Percentiles rank a stretch among this genome's conserved stretches.
These are phyloP conservation scores for Falco naumanni DNA, from an alignment of 2,797 vertebrate species.

Conservation along the genomic window DNA sequence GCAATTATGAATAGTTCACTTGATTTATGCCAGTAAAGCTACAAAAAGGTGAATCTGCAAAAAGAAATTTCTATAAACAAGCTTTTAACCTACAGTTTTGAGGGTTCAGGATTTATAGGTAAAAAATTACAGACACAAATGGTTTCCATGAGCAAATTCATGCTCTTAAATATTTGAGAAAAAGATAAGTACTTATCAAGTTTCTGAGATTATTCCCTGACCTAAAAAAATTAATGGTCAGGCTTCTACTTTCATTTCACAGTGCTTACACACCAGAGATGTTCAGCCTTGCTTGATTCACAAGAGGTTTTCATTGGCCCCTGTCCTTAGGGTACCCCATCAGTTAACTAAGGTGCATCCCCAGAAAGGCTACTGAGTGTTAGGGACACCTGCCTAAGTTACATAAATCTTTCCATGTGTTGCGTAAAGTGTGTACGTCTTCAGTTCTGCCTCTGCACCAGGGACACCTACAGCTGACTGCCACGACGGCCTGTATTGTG, in stretches of 20 bases:
- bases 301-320: background rate
- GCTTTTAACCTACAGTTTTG: background rate
- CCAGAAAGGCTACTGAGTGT: background rate
- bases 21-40: background rate
- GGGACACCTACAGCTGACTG: background rate
- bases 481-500: too few relatives aligned
- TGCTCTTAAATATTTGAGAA: fast-evolving
- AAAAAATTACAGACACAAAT: background rate
- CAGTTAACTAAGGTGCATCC: background rate
- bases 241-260: background rate
- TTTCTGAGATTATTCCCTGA: background rate
- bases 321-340: background rate
- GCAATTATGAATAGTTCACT: background rate
- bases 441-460: background rate
- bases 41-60: background rate
- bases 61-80: background rate
- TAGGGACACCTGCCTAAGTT: background rate
- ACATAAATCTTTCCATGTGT: background rate
- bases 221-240: fast-evolving
- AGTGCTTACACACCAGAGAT: background rate
- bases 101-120: background rate
- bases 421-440: background rate
- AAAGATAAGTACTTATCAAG: background rate
- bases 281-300: background rate
- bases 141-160: background rate